These are phyloP conservation scores for Barbus barbus DNA, from an alignment of 2,113 vertebrate genomes.

Conservation along the genomic window DNA sequence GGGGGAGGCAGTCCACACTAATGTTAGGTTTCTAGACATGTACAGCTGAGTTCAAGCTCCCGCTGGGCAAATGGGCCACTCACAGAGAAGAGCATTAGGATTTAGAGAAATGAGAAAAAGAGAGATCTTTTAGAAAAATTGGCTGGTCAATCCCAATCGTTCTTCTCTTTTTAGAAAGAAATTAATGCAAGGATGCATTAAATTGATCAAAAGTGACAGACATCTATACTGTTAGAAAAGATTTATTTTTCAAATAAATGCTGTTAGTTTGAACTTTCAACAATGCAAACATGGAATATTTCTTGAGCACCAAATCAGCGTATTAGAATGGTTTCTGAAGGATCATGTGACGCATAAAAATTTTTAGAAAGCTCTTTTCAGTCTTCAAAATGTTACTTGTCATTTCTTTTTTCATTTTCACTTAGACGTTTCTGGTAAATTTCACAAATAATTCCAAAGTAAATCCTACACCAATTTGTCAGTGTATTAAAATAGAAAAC, in stretches of 20 bases:
- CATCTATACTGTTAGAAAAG: background rate
- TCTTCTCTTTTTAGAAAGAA: background rate
- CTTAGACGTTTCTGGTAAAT: background rate
- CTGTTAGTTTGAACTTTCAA: too few relatives aligned
- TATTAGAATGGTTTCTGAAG: too few relatives aligned
- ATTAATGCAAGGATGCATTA: background rate
- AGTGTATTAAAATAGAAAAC: background rate
- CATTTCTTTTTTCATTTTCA: too few relatives aligned
- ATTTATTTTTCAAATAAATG: background rate
- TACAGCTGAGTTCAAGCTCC: constrained; percentile 7
- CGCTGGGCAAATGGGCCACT: background rate
- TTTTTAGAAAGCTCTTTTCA: background rate
- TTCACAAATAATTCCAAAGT: background rate
- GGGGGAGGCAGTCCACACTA: background rate
- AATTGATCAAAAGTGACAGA: too few relatives aligned
- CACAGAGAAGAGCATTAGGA: background rate
- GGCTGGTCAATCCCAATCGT: background rate
- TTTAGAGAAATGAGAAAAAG: background rate
- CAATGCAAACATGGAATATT: too few relatives aligned
- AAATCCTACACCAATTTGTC: background rate
- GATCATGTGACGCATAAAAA: too few relatives aligned
- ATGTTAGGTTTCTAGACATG: background rate
- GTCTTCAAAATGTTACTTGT: background rate
- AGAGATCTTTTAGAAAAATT: too few relatives aligned
- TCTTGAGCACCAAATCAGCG: too few relatives aligned